Evolutionary conservation across 1,140 invertebrate species (phyloP), one percentile per base, ranked within the genome.

Genomic region (Drosophila santomea): DNA sequence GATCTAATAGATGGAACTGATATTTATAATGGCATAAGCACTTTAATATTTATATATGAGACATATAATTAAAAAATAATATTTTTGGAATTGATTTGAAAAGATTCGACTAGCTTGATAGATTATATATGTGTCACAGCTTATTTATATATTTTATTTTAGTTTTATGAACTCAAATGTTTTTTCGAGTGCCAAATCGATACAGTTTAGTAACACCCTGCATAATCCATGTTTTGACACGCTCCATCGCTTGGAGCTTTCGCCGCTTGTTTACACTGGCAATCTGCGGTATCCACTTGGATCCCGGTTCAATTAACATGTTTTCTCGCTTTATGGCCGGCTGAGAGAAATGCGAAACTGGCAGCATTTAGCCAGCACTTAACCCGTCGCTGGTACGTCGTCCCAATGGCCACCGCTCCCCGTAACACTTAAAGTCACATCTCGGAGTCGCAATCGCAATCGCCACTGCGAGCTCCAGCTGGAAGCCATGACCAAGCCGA

Each of bases 371-470:
- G 47, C 55, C 58, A 86, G 84, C 83, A 88, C 83, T 88, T 88
- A 88, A 83, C 48, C 51, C 82, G 74, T 74, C 47, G 35, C 41
- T 35, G 69, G 32, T 55, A 36, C 68, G 56, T 54, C 74, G 64
- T 39, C 67, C 45, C 67, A 80, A 83, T 83, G 80, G 79, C 35
- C 45, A 44, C 41, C 61, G 44, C 51, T 51, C 63, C 50, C 58
- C 74, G 88, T 83, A 89, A 88, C 84, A 83, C 84, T 88, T 80
- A 89, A 89, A 77, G 52, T 48, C 79, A 51, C 74, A 78, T 73
- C 58, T 79, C 55, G 41, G 32, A 58, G 52, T 39, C 36, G 73
- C 39, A 44, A 45, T 39, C 39, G 36, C 54, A 15, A 20, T 20
- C 20, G 20, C 20, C 1, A 32, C 35, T 36, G 38, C 36, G 43